Conservation (phyloP, 2,888 invertebrate genomes). For the Polydesmus complanatus region DNA sequence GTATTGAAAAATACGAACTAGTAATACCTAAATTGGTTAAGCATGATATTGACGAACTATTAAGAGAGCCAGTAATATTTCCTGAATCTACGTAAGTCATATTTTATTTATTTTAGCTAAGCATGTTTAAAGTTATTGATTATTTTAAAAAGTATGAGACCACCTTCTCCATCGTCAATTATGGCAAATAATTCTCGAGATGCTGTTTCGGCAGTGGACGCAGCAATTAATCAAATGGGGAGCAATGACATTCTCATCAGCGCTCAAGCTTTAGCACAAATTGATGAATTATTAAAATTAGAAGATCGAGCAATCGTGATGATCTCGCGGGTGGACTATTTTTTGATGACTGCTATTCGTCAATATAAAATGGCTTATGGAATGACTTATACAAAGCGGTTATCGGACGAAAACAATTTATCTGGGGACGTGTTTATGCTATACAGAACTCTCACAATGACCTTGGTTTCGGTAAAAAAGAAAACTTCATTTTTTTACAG, state of each 20-base stretch:
- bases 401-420: constrained; percentile 28
- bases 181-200: constrained; percentile 27
- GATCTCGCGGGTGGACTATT: constrained; percentile 48
- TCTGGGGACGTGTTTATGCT: constrained; percentile 30
- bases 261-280: constrained; percentile 49
- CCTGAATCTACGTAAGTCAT: constrained; percentile 22
- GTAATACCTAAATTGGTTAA: constrained; percentile 25
- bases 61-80: constrained; percentile 25
- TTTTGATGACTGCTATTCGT: constrained; percentile 47
- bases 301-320: constrained; percentile 30
- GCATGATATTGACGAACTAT: constrained; percentile 27
- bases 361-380: constrained; percentile 43
- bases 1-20: constrained; percentile 17
- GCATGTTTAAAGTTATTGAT: background rate
- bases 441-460: constrained; percentile 29
- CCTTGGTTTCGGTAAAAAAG: constrained; percentile 28
- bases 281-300: constrained; percentile 49
- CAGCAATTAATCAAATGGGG: constrained; percentile 47
- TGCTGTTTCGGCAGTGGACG: constrained; percentile 34
- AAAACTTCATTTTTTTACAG: background rate
- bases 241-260: constrained; percentile 47
- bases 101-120: background rate
- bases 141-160: constrained; percentile 18
- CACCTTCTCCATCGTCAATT: constrained; percentile 26
- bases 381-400: constrained; percentile 34